Base-by-base conservation (phyloP, 1,140 invertebrate genomes). In the Drosophila sulfurigaster region DNA sequence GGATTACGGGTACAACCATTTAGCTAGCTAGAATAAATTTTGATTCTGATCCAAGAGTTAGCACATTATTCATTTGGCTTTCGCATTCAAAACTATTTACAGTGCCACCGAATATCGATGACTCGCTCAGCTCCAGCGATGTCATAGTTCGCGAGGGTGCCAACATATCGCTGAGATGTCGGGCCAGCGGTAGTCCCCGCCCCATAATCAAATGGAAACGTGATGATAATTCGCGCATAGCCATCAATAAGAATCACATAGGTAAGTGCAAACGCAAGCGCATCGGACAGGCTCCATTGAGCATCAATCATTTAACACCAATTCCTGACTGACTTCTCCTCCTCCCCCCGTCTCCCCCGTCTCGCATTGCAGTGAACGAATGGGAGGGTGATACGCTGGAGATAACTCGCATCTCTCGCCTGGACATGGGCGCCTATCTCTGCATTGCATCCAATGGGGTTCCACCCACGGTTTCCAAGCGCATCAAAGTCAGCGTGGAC, bases 41-140 rank as follows among this genome's bases (percentile, higher is more conserved):
- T 52, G 28, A 30, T 51, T 30, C 28, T 5, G 25, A 30, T 51
- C 6, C 45, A 48, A 16, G 5, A 48, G 13, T 48, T 8, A 15
- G 6, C 25, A 30, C 28, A 32, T 54, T 54, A 54, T 13, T 54
- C 28, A 54, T 25, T 66, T 67, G 8, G 5, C 8, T 54, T 30
- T 54, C 5, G 41, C 8, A 25, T 1, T 30, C 10, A 11, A 11
- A 16, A 70, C 49, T 52, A 30, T 45, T 95, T 94, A 10, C 94
- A 98, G 97, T 98, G 73, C 97, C 97, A 30, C 98, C 98, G 35
- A 97, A 97, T 91, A 98, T 98, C 82, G 96, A 98, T 87, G 97
- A 98, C 93, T 96, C 96, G 25, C 94, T 97, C 86, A 97, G 97
- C 91, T 97, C 97, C 79, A 97, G 97, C 79, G 97, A 98, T 92